phyloP scores from a whole-genome alignment of 1,140 invertebrate genomes.

The Panagrolaimus sp. region DNA sequence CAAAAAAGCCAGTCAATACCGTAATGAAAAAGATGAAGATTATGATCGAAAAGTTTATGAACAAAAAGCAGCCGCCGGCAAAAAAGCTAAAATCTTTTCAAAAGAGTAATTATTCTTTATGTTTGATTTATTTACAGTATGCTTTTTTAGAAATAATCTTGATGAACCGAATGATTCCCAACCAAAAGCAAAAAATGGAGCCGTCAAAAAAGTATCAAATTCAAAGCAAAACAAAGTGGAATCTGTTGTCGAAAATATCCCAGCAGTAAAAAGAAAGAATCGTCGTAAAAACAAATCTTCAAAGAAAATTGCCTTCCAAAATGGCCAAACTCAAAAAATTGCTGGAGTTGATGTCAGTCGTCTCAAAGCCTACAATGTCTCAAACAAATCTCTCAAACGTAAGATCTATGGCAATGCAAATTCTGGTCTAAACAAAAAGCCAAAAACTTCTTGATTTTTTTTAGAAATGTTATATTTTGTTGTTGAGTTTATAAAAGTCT shows the following conservation, averaged over 20 bases:
- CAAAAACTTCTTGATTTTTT: neutral
- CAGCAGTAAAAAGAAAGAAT: neutral
- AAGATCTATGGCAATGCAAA: neutral
- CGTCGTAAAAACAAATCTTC: neutral
- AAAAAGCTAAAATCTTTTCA: slow-evolving; percentile 74
- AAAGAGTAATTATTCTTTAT: slow-evolving; percentile 14
- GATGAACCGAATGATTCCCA: neutral
- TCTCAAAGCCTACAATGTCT: slow-evolving; percentile 15
- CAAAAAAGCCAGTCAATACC: slow-evolving; percentile 78
- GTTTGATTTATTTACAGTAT: slow-evolving; percentile 1
- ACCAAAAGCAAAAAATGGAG: neutral
- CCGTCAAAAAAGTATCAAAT: neutral
- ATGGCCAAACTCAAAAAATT: neutral
- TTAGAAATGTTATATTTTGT: slow-evolving; percentile 4
- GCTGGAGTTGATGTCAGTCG: neutral
- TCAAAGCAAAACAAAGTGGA: neutral
- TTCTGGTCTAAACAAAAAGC: neutral
- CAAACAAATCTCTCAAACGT: neutral
- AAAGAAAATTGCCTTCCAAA: neutral
- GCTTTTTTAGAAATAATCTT: slow-evolving; percentile 9
- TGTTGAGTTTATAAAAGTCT: slow-evolving; percentile 12
- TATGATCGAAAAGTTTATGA: slow-evolving; percentile 73
- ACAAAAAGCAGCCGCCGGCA: slow-evolving; percentile 70
- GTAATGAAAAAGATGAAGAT: slow-evolving; percentile 71
- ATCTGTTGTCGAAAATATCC: slow-evolving; percentile 7